Conservation (phyloP, 2,797 vertebrate genomes). For the Danionella dracula region DNA sequence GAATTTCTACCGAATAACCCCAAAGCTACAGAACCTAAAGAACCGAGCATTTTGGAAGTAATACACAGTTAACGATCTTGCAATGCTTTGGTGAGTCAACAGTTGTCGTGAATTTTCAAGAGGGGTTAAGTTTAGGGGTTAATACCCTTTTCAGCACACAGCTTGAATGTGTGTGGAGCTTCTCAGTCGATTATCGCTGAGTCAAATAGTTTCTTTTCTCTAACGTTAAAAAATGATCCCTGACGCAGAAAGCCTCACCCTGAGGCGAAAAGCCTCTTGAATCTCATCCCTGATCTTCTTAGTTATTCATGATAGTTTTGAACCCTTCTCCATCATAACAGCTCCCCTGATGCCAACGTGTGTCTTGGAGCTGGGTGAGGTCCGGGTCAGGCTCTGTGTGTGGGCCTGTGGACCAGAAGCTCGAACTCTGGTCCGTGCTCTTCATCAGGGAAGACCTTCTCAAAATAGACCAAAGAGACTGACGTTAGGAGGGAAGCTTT, state of each 20-base stretch:
- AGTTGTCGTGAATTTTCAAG: no score
- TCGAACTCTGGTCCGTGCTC: constrained; percentile 37
- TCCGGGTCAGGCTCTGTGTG: constrained; percentile 44
- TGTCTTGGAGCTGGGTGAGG: constrained; percentile 41
- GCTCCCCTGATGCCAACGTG: constrained; percentile 21
- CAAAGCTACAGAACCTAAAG: no score
- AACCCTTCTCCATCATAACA: background rate
- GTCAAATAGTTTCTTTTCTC: no score
- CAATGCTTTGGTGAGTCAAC: no score
- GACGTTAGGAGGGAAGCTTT: constrained; percentile 57
- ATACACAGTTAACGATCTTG: no score
- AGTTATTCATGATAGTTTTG: background rate
- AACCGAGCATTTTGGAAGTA: no score
- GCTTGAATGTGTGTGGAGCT: no score
- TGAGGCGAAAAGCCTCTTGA: background rate
- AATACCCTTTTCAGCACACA: no score
- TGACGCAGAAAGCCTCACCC: constrained; percentile 5
- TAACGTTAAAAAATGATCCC: background rate
- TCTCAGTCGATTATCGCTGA: no score
- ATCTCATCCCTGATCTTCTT: constrained; percentile 15
- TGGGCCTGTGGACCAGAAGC: constrained; percentile 44
- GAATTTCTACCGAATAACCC: no score
- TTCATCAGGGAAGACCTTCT: constrained; percentile 40
- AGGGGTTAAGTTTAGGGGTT: no score
- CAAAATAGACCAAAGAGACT: constrained; percentile 46